Evolutionary conservation across 2,113 vertebrate genomes (phyloP).

Genomic region (Kryptolebias marmoratus): DNA sequence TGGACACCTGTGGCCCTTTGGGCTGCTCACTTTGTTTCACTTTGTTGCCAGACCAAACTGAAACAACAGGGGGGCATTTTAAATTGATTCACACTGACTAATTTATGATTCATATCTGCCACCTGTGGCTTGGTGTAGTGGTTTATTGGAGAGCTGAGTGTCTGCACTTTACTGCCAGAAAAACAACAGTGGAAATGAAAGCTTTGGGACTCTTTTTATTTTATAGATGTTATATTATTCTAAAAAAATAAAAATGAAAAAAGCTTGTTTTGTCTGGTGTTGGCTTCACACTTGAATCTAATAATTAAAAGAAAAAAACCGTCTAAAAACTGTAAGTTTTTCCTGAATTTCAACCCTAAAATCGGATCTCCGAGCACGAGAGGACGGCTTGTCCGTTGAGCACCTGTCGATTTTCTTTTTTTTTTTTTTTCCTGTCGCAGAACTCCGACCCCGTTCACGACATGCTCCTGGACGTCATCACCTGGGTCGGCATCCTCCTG

Average conservation of each 20-base stretch:
- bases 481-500: constrained; percentile 98
- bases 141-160: constrained; percentile 36
- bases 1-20: constrained; percentile 63
- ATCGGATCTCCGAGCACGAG: not conserved
- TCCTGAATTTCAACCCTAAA: not conserved
- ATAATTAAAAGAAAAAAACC: too few species aligned
- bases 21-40: constrained; percentile 64
- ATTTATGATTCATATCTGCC: constrained; percentile 72
- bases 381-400: not conserved
- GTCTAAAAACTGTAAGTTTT: not conserved
- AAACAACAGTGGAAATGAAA: constrained; percentile 33
- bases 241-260: not conserved
- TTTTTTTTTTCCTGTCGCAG: constrained; percentile 69
- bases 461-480: constrained; percentile 95
- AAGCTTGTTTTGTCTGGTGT: constrained; percentile 4
- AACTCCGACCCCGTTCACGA: constrained; percentile 90
- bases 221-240: constrained; percentile 4
- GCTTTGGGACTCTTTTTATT: constrained; percentile 10
- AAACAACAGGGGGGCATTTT: constrained; percentile 56
- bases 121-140: constrained; percentile 63
- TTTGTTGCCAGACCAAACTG: constrained; percentile 55
- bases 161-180: constrained; percentile 24
- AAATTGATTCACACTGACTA: constrained; percentile 67
- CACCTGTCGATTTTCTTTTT: not conserved
- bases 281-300: not conserved